Percentiles rank a stretch among this genome's conserved stretches.
Conservation (phyloP, 2,888 invertebrate genomes). For the Thereva unica region DNA sequence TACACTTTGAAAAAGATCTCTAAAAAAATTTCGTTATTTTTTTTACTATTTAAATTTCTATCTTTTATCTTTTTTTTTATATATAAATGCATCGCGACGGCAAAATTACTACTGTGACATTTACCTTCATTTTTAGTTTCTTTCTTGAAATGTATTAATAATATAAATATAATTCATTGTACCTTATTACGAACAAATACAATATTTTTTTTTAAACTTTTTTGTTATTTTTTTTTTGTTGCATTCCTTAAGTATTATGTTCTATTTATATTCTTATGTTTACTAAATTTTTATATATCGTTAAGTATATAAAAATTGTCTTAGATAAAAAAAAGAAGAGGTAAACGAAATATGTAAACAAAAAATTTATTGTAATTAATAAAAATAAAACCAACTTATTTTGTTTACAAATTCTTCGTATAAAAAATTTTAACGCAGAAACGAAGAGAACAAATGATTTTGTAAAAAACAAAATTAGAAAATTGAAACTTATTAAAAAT, state of each 20-base stretch:
- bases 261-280: conserved; percentile 37
- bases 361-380: conserved; percentile 4
- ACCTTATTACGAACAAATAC: conserved; percentile 41
- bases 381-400: conserved; percentile 10
- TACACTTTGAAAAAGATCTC: background rate
- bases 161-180: conserved; percentile 41
- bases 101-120: conserved; percentile 41
- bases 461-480: too few relatives aligned
- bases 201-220: conserved; percentile 34
- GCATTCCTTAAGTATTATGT: conserved; percentile 37
- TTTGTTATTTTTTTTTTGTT: conserved; percentile 31
- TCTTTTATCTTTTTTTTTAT: conserved; percentile 17
- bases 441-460: too few relatives aligned
- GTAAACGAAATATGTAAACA: conserved; percentile 3
- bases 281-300: conserved; percentile 33
- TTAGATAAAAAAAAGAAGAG: conserved; percentile 25
- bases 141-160: conserved; percentile 26
- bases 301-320: conserved; percentile 31
- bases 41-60: conserved; percentile 31
- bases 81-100: conserved; percentile 42
- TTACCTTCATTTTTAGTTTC: conserved; percentile 29
- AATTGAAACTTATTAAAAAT: too few relatives aligned
- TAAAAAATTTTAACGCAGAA: conserved; percentile 10
- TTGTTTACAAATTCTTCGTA: conserved; percentile 26
- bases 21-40: conserved; percentile 28